Evolutionary conservation across 2,113 vertebrate species (phyloP).

Genomic region (Pontoporia blainvillei): DNA sequence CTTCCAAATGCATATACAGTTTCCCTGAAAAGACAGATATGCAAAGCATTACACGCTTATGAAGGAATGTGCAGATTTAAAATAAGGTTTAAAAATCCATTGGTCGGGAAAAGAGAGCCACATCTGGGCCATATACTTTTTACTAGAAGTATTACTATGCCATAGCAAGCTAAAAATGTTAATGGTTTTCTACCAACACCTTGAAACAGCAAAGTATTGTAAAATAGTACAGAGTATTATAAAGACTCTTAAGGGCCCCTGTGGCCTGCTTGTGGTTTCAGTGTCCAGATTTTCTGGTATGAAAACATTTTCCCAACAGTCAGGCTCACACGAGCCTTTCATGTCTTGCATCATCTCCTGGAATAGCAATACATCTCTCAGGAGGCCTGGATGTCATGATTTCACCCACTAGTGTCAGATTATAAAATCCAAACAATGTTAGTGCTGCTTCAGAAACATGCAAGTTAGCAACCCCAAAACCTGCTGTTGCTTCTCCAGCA

Average conservation of each 20-base stretch:
- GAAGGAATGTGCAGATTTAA: neutral
- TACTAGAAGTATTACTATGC: neutral
- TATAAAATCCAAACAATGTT: neutral
- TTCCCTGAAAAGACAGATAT: neutral
- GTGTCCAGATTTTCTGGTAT: neutral
- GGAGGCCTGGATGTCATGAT: neutral
- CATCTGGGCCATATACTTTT: slow-evolving; percentile 13
- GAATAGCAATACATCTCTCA: neutral
- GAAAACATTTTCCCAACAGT: slow-evolving; percentile 26
- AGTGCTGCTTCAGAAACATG: neutral
- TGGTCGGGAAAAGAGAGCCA: neutral
- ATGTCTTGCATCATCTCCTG: neutral
- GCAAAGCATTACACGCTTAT: neutral
- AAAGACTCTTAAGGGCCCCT: neutral
- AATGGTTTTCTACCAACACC: neutral
- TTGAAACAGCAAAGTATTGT: neutral
- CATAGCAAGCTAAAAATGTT: neutral
- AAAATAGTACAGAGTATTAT: neutral
- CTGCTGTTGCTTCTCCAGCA: neutral
- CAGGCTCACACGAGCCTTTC: neutral
- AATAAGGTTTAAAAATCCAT: neutral
- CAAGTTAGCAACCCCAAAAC: neutral
- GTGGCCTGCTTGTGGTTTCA: neutral
- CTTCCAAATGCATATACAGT: neutral
- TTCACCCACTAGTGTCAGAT: neutral